Conservation (phyloP, 2,113 vertebrate genomes). For the Coptodon rendalli region DNA sequence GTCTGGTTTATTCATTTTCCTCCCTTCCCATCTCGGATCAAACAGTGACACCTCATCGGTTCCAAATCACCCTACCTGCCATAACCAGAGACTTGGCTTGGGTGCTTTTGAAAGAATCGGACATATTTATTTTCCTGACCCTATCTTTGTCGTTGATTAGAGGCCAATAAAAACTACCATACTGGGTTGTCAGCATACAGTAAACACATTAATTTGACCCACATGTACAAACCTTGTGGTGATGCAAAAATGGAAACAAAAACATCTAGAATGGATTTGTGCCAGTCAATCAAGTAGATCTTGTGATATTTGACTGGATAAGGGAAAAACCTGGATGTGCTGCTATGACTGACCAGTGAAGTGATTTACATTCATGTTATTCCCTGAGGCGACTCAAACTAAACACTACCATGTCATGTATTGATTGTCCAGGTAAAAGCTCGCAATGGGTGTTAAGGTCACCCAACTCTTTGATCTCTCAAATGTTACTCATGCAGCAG, state of each 20-base stretch:
- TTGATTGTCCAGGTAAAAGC: not conserved
- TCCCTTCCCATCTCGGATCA: slow-evolving; percentile 38
- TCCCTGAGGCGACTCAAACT: not conserved
- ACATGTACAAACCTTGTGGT: not conserved
- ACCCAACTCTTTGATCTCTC: not conserved
- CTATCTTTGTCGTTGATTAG: not conserved
- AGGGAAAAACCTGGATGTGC: not conserved
- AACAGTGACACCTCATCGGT: slow-evolving; percentile 6
- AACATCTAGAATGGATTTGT: not conserved
- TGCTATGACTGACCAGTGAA: not conserved
- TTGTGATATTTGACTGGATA: not conserved
- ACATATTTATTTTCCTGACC: not conserved
- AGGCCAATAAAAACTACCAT: not conserved
- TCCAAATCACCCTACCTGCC: slow-evolving; percentile 2
- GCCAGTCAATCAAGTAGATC: not conserved
- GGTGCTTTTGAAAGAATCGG: not conserved
- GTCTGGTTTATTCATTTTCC: slow-evolving; percentile 38
- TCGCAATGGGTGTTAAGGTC: not conserved
- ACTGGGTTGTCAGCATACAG: not conserved
- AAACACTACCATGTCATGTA: not conserved
- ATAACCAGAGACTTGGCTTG: not conserved
- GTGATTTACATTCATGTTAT: not conserved
- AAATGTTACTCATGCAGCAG: not conserved
- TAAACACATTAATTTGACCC: not conserved
- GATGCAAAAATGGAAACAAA: not conserved